phyloP scores from a whole-genome alignment of 2,888 invertebrate genomes.

The Erebia palarica region DNA sequence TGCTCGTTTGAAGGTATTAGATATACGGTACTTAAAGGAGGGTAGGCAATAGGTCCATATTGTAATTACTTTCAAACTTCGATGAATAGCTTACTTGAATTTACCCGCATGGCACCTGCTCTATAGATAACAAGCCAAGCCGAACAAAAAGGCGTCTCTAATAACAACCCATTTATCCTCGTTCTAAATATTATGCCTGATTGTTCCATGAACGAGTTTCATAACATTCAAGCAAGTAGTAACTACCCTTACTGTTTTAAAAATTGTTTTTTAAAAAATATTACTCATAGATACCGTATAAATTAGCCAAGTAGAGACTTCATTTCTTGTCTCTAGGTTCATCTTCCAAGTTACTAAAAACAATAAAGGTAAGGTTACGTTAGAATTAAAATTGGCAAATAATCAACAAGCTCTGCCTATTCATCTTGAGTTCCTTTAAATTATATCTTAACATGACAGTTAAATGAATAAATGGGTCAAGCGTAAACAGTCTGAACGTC shows the following conservation, averaged over 20 bases:
- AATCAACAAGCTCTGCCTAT: neutral
- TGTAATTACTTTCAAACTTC: neutral
- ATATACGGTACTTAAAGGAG: too few relatives aligned
- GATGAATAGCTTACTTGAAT: neutral
- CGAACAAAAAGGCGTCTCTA: constrained; percentile 8
- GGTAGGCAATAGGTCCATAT: too few relatives aligned
- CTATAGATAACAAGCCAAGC: neutral
- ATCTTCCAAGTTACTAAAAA: neutral
- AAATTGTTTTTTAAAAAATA: too few relatives aligned
- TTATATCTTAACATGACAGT: neutral
- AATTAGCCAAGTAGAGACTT: too few relatives aligned
- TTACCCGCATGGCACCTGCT: constrained; percentile 3
- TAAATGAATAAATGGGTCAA: constrained; percentile 14
- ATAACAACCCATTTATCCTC: constrained; percentile 5
- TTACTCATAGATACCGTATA: too few relatives aligned
- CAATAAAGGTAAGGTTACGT: neutral
- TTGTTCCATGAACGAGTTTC: neutral
- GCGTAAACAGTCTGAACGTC: neutral
- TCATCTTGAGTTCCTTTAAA: neutral
- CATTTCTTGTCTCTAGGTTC: too few relatives aligned
- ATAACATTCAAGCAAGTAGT: neutral
- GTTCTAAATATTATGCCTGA: neutral
- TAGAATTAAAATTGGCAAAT: neutral
- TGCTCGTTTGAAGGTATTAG: too few relatives aligned
- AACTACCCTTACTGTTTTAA: too few relatives aligned